Conservation (phyloP, 2,113 vertebrate species). For the Rhynchopsitta pachyrhyncha region DNA sequence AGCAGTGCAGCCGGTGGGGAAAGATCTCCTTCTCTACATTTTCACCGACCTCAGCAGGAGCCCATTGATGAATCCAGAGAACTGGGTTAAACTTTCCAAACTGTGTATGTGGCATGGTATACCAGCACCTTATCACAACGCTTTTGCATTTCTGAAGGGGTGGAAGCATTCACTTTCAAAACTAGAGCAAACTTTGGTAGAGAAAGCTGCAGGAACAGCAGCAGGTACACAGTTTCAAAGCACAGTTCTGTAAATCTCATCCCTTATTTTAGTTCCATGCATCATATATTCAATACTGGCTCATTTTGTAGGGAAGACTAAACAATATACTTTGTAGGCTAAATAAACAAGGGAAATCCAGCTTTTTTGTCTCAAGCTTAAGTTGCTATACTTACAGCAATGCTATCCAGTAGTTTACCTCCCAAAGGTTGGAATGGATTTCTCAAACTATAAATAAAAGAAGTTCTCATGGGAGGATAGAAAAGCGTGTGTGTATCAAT, state of each 20-base stretch:
- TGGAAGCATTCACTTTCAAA: background rate
- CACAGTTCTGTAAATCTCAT: background rate
- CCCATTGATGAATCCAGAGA: rapidly evolving
- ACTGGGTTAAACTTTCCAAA: background rate
- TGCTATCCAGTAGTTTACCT: background rate
- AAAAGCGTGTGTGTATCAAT: background rate
- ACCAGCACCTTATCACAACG: rapidly evolving
- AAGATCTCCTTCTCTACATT: background rate
- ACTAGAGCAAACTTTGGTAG: background rate
- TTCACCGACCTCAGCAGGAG: background rate
- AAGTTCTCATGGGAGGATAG: background rate
- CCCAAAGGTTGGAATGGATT: background rate
- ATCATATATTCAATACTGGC: background rate
- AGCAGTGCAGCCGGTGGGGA: background rate
- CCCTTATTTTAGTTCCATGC: background rate
- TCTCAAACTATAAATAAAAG: background rate
- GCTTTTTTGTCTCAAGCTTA: background rate
- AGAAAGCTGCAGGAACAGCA: background rate
- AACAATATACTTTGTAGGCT: background rate
- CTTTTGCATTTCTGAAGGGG: background rate
- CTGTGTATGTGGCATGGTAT: background rate
- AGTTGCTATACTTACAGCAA: background rate
- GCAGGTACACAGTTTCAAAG: background rate
- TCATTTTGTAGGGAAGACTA: background rate
- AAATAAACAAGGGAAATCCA: background rate